Conservation (phyloP, 2,888 invertebrate genomes). For the Drosophila neotestacea region DNA sequence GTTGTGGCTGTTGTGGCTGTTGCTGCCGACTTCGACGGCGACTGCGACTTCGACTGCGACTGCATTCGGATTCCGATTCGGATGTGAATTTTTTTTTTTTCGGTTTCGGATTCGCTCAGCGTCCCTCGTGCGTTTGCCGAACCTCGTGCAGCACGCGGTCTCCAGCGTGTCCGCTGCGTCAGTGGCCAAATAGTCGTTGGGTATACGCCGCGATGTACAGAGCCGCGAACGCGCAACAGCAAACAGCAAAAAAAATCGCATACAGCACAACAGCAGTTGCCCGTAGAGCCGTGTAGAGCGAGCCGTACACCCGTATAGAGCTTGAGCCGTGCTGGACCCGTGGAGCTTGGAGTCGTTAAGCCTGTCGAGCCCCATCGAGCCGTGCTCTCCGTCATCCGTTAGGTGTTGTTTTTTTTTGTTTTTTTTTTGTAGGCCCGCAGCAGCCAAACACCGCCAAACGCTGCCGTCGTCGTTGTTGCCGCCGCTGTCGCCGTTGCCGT, state of each 20-base stretch:
- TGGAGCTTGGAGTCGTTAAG: too few species aligned
- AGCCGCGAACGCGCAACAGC: constrained; percentile 76
- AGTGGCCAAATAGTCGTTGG: constrained; percentile 82
- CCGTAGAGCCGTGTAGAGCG: constrained; percentile 24
- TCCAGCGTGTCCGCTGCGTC: constrained; percentile 78
- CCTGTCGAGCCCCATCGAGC: too few species aligned
- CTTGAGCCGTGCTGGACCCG: constrained; percentile 31
- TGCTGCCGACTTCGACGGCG: constrained; percentile 10
- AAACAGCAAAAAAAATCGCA: constrained; percentile 29
- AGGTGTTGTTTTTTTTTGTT: neutral
- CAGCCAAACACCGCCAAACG: constrained; percentile 28
- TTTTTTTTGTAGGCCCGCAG: constrained; percentile 12
- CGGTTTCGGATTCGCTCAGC: constrained; percentile 61
- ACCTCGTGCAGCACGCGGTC: constrained; percentile 62
- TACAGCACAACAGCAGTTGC: constrained; percentile 42
- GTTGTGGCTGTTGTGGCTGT: constrained; percentile 8
- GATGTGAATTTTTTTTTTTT: constrained; percentile 31
- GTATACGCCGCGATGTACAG: constrained; percentile 84
- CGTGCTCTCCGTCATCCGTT: constrained; percentile 1
- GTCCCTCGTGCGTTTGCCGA: constrained; percentile 61
- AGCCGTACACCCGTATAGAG: constrained; percentile 15
- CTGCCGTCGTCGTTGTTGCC: constrained; percentile 40
- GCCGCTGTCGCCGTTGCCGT: constrained; percentile 25
- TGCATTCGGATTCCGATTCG: constrained; percentile 64
- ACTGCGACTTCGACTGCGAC: constrained; percentile 27